Evolutionary conservation across 2,113 vertebrate genomes (phyloP).

Genomic region (Paraplagusia blochii): DNA sequence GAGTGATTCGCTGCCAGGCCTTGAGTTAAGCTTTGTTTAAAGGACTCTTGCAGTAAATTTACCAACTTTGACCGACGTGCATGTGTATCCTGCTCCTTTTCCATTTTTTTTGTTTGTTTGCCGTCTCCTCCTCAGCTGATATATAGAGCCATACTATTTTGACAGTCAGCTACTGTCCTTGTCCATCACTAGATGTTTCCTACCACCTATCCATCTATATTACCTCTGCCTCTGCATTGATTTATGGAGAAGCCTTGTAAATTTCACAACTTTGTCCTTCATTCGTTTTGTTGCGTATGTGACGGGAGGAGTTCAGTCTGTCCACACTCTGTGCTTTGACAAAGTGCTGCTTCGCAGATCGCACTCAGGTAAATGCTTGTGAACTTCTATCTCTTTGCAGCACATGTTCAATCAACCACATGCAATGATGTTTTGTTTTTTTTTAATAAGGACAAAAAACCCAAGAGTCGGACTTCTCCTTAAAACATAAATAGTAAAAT

Average conservation of each 20-base stretch:
- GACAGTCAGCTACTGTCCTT: background rate
- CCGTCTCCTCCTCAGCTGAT: background rate
- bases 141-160: background rate
- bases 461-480: background rate
- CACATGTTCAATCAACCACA: no score
- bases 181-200: background rate
- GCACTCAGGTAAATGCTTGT: no score
- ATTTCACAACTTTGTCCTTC: slow-evolving; percentile 3
- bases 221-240: background rate
- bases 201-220: background rate
- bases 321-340: background rate
- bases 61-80: no score
- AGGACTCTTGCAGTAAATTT: no score
- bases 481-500: background rate
- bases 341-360: background rate
- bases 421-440: no score
- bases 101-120: background rate
- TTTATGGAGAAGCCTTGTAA: background rate
- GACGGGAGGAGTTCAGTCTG: background rate
- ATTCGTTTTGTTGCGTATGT: slow-evolving; percentile 1
- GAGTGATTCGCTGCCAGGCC: no score
- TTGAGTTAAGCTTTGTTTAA: no score
- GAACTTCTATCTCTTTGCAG: no score
- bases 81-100: no score
- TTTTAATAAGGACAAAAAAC: no score